phyloP scores from a whole-genome alignment of 2,797 vertebrate species.

The Clarias fuscus region DNA sequence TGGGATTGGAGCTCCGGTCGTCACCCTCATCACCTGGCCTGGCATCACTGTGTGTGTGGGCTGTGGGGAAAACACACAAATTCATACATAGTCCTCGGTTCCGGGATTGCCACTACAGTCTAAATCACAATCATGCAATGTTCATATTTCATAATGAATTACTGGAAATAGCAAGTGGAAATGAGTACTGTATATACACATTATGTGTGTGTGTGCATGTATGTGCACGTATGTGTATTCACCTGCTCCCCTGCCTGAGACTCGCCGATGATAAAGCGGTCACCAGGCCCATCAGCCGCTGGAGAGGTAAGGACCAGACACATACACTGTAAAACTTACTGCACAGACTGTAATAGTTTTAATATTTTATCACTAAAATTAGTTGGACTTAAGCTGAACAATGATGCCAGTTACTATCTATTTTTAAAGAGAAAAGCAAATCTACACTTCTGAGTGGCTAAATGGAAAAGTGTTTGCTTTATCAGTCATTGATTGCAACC shows the following conservation, averaged over 20 bases:
- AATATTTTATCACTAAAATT: neutral
- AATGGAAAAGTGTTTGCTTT: neutral
- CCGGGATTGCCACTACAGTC: neutral
- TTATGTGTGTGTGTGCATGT: neutral
- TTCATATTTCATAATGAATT: neutral
- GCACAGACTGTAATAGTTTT: neutral
- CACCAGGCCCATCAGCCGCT: constrained; percentile 94
- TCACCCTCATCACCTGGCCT: constrained; percentile 98
- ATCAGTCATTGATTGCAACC: neutral
- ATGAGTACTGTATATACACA: neutral
- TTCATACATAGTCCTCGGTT: neutral
- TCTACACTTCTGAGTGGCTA: neutral
- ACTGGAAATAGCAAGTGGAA: neutral
- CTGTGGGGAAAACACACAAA: constrained; percentile 61
- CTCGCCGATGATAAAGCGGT: constrained; percentile 98
- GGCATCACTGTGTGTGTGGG: constrained; percentile 99
- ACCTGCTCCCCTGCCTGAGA: constrained; percentile 98
- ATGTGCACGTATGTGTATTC: constrained; percentile 53
- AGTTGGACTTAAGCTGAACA: neutral
- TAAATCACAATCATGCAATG: neutral
- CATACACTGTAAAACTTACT: neutral
- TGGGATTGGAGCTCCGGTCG: constrained; percentile 95
- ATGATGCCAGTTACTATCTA: neutral
- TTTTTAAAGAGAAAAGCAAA: neutral
- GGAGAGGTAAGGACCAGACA: neutral